These are phyloP conservation scores for Oryzias melastigma DNA, from an alignment of 2,113 vertebrate genomes.

Conservation along the genomic window DNA sequence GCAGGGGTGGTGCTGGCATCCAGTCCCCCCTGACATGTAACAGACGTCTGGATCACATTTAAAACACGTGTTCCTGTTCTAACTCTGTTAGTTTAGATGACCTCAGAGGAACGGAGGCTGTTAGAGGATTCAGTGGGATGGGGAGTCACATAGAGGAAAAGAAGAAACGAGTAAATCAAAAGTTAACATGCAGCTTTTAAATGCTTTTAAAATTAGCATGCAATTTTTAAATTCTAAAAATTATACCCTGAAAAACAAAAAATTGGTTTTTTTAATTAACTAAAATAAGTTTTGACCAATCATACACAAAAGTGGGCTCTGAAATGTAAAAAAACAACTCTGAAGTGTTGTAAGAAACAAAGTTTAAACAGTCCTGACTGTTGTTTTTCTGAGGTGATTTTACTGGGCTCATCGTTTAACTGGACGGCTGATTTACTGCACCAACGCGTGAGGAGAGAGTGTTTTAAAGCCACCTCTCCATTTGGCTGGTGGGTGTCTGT, in stretches of 20 bases:
- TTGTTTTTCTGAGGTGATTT: constrained; percentile 6
- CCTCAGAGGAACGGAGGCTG: constrained; percentile 69
- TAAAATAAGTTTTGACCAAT: no score
- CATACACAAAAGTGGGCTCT: no score
- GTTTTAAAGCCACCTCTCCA: constrained; percentile 54
- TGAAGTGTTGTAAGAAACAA: no score
- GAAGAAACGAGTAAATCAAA: constrained; percentile 17
- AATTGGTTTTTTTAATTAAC: no score
- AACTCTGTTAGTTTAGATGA: constrained; percentile 52
- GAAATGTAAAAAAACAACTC: no score
- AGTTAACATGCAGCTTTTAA: not conserved
- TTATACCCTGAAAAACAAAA: no score
- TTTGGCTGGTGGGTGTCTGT: constrained; percentile 47
- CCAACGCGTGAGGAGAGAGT: constrained; percentile 42
- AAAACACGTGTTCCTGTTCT: constrained; percentile 88
- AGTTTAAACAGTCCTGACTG: not conserved
- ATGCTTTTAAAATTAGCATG: no score
- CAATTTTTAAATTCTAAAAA: not conserved
- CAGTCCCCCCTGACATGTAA: constrained; percentile 74
- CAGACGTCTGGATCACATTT: constrained; percentile 92
- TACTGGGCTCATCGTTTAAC: constrained; percentile 19
- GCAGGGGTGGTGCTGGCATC: constrained; percentile 47
- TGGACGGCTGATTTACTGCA: constrained; percentile 21
- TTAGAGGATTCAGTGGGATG: constrained; percentile 41
- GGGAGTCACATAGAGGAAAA: constrained; percentile 18